phyloP scores from a whole-genome alignment of 1,140 invertebrate genomes.

The Cepaea nemoralis region DNA sequence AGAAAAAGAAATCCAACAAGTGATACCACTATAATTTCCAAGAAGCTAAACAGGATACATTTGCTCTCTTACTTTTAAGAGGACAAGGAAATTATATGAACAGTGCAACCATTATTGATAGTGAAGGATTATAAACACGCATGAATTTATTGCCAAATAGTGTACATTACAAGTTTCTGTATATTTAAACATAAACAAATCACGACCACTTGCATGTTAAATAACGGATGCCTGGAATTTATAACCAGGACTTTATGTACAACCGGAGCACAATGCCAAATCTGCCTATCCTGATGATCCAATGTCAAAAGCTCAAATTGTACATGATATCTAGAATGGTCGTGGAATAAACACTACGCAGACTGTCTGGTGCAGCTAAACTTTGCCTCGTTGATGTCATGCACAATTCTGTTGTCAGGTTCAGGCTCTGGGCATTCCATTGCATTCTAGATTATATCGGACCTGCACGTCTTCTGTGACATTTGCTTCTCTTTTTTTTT shows the following conservation, averaged over 20 bases:
- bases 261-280: background rate
- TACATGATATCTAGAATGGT: background rate
- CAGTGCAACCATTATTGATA: too few species aligned
- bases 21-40: too few species aligned
- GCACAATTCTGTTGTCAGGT: conserved; percentile 18
- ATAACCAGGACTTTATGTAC: background rate
- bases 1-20: too few species aligned
- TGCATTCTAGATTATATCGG: background rate
- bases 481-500: too few species aligned
- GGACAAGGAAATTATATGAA: too few species aligned
- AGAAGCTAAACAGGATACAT: too few species aligned
- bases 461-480: background rate
- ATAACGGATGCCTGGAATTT: background rate
- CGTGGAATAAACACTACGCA: background rate
- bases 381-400: background rate
- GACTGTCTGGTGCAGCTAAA: background rate
- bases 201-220: background rate
- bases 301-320: background rate
- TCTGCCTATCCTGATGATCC: background rate
- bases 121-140: too few species aligned
- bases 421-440: conserved; percentile 21
- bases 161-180: too few species aligned
- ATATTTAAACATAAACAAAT: too few species aligned
- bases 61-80: too few species aligned
- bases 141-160: too few species aligned